A percentile compares a stretch with the other conserved stretches of the same genome.
phyloP scores from a whole-genome alignment of 2,888 invertebrate species.

The Uloborus plumipes region DNA sequence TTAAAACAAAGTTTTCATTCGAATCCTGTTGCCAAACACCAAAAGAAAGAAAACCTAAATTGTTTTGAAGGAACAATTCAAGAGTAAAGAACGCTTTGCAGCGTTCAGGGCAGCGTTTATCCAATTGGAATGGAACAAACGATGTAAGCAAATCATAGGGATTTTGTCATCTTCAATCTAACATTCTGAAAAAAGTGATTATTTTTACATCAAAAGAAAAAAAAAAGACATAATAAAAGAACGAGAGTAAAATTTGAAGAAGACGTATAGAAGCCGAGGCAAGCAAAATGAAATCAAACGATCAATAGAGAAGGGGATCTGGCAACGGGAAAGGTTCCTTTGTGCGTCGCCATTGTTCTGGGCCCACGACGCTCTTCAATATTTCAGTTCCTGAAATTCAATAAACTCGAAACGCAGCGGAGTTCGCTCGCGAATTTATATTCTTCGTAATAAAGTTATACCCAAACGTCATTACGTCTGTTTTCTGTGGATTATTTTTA shows the following conservation, averaged over 20 bases:
- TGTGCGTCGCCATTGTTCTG: slow-evolving; percentile 64
- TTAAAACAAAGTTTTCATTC: slow-evolving; percentile 50
- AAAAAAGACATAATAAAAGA: slow-evolving; percentile 30
- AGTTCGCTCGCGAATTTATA: slow-evolving; percentile 59
- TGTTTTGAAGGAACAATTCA: slow-evolving; percentile 57
- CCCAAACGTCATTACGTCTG: slow-evolving; percentile 59
- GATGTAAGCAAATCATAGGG: slow-evolving; percentile 63
- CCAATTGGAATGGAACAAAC: slow-evolving; percentile 59
- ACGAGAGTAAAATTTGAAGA: slow-evolving; percentile 28
- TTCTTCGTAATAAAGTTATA: slow-evolving; percentile 62
- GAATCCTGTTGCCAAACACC: not conserved
- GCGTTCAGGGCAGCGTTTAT: slow-evolving; percentile 50
- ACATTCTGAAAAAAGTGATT: slow-evolving; percentile 56
- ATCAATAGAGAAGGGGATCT: slow-evolving; percentile 62
- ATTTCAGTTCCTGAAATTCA: slow-evolving; percentile 63
- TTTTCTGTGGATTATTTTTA: slow-evolving; percentile 60
- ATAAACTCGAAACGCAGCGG: slow-evolving; percentile 49
- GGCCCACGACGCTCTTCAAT: slow-evolving; percentile 63
- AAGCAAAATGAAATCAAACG: slow-evolving; percentile 63
- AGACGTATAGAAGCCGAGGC: slow-evolving; percentile 29
- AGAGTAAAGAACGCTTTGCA: slow-evolving; percentile 11
- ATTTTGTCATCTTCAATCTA: slow-evolving; percentile 64
- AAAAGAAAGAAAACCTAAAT: slow-evolving; percentile 42
- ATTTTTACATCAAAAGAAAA: slow-evolving; percentile 37
- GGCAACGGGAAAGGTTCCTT: slow-evolving; percentile 63